phyloP scores from a whole-genome alignment of 2,797 vertebrate species.

The Anguilla obscura region DNA sequence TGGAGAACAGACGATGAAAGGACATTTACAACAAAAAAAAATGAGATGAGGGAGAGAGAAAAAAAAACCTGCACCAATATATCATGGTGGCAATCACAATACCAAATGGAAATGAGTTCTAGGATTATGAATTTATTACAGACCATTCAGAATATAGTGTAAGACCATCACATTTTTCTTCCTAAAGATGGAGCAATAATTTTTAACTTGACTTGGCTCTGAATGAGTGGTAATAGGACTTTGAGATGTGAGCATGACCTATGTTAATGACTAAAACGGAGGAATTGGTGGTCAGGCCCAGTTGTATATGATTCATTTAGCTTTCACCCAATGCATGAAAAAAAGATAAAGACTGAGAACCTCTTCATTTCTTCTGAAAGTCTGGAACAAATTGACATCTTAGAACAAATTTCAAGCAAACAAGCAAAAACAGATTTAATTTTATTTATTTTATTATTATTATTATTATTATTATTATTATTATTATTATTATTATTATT shows the following conservation, averaged over 20 bases:
- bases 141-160: conserved; percentile 27
- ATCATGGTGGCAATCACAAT: conserved; percentile 24
- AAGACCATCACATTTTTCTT: conserved; percentile 23
- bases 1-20: conserved; percentile 18
- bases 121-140: conserved; percentile 39
- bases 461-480: too few relatives aligned
- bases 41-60: background rate
- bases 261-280: conserved; percentile 17
- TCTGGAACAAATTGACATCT: background rate
- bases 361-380: background rate
- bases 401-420: background rate
- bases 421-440: background rate
- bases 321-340: background rate
- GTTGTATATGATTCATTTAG: background rate
- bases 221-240: conserved; percentile 24
- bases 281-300: background rate
- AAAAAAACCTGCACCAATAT: conserved; percentile 1
- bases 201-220: conserved; percentile 27
- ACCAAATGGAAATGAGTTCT: conserved; percentile 26
- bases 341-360: conserved; percentile 21
- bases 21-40: background rate
- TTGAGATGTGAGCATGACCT: conserved; percentile 18
- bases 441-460: background rate
- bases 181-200: conserved; percentile 31
- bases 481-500: background rate